Evolutionary conservation across 2,888 invertebrate genomes (phyloP).

Genomic region (Agrilus cyanescens): DNA sequence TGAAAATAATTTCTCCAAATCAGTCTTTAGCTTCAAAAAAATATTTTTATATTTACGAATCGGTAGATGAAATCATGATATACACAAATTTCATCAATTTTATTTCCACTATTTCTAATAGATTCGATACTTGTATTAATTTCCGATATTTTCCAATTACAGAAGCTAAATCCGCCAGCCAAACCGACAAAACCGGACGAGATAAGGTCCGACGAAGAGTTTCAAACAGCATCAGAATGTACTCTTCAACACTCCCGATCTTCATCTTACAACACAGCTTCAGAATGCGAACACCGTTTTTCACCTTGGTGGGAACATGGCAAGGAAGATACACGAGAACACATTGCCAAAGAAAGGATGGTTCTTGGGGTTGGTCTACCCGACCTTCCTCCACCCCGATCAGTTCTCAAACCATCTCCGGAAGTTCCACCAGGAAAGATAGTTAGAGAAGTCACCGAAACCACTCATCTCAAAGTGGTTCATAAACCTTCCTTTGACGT

Average conservation of each 20-base stretch:
- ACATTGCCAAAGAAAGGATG: slow-evolving; percentile 33
- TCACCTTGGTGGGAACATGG: slow-evolving; percentile 46
- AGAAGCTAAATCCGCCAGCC: slow-evolving; percentile 22
- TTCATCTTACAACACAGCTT: slow-evolving; percentile 57
- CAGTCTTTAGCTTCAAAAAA: no score
- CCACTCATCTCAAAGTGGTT: slow-evolving; percentile 39
- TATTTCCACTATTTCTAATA: no score
- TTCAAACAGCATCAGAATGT: slow-evolving; percentile 57
- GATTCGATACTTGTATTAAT: no score
- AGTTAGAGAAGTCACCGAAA: slow-evolving; percentile 39
- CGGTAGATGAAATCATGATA: no score
- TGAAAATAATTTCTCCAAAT: no score
- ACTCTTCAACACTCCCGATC: slow-evolving; percentile 54
- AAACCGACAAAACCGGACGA: slow-evolving; percentile 35
- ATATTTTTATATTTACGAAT: no score
- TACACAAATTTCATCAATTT: no score
- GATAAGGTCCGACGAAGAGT: slow-evolving; percentile 45
- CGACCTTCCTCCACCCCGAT: slow-evolving; percentile 27
- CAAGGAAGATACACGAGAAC: slow-evolving; percentile 31
- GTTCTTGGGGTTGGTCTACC: slow-evolving; percentile 35
- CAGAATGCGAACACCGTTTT: slow-evolving; percentile 46
- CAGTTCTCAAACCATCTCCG: slow-evolving; percentile 32
- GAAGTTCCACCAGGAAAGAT: slow-evolving; percentile 38
- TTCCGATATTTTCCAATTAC: slow-evolving; percentile 4
- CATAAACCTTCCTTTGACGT: slow-evolving; percentile 41